phyloP scores from a whole-genome alignment of 2,113 vertebrate species.

The Anarhynchus alexandrinus region DNA sequence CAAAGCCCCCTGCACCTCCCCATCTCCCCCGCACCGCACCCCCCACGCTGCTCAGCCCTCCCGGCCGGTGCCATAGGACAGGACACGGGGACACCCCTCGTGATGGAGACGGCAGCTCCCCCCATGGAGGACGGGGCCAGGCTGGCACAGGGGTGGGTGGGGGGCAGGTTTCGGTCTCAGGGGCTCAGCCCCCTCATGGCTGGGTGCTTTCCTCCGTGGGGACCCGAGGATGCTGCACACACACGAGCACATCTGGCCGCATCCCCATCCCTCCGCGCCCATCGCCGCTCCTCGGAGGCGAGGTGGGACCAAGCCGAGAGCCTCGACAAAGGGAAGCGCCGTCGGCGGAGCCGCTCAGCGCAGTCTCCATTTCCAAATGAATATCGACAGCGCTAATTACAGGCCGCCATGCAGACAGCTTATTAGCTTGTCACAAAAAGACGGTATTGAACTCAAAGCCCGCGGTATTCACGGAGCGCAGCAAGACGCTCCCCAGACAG shows the following conservation, averaged over 20 bases:
- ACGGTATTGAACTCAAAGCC: constrained; percentile 31
- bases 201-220: accelerated
- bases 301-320: background rate
- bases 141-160: background rate
- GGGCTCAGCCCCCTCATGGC: background rate
- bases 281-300: background rate
- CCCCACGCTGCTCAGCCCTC: background rate
- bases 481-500: constrained; percentile 71
- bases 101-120: accelerated
- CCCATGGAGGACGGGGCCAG: accelerated
- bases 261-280: background rate
- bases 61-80: accelerated
- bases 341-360: background rate
- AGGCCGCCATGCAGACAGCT: constrained; percentile 60
- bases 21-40: accelerated
- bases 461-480: constrained; percentile 56
- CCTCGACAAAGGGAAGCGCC: background rate
- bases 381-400: constrained; percentile 65
- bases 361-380: constrained; percentile 45
- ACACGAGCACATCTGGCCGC: accelerated
- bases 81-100: background rate
- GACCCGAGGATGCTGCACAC: accelerated
- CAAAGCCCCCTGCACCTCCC: accelerated
- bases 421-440: constrained; percentile 56
- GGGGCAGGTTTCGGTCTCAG: background rate